Conservation (phyloP, 2,888 invertebrate species). For the Fragum fragum region DNA sequence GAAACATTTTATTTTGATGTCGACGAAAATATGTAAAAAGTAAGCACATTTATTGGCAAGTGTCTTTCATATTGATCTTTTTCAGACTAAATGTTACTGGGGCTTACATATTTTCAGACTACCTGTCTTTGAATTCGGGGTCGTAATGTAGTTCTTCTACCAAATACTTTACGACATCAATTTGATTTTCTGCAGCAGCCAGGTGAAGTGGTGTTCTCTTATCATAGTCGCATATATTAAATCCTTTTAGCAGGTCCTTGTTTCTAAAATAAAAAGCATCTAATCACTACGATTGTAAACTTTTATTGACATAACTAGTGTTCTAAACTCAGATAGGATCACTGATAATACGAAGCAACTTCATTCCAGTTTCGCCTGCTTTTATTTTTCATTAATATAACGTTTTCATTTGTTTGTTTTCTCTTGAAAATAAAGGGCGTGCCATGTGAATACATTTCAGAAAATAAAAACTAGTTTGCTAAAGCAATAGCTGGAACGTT, state of each 20-base stretch:
- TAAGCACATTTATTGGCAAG: background rate
- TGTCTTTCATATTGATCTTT: too few relatives aligned
- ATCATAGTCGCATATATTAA: background rate
- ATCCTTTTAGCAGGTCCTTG: background rate
- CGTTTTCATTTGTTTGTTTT: too few relatives aligned
- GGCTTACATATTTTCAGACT: background rate
- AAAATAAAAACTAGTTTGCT: too few relatives aligned
- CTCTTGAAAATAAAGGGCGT: too few relatives aligned
- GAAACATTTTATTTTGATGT: too few relatives aligned
- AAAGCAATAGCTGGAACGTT: too few relatives aligned
- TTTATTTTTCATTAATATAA: background rate
- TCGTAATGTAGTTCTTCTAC: background rate
- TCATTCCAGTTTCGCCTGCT: background rate
- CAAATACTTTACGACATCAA: background rate
- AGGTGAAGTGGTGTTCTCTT: slow-evolving; percentile 1
- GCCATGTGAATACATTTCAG: too few relatives aligned
- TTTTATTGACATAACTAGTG: background rate
- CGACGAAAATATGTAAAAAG: background rate
- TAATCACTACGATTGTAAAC: background rate
- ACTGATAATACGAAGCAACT: background rate
- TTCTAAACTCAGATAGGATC: background rate
- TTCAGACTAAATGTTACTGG: too few relatives aligned
- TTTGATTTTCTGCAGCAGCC: background rate
- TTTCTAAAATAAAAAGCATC: background rate
- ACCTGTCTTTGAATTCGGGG: background rate